These are phyloP conservation scores for Stegostoma tigrinum DNA, from an alignment of 2,113 vertebrate species.

Conservation along the genomic window DNA sequence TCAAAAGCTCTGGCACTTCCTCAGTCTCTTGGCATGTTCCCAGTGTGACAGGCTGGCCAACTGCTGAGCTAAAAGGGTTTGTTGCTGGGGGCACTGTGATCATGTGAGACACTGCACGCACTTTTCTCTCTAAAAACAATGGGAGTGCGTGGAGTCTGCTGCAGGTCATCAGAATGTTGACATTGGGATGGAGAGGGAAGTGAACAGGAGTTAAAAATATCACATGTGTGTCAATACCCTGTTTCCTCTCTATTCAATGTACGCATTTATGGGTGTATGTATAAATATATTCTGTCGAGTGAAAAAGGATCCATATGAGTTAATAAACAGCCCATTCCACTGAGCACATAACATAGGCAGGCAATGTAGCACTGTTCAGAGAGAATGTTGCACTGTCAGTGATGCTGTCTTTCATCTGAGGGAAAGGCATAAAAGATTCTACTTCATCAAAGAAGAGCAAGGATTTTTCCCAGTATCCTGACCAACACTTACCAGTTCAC, in stretches of 20 bases:
- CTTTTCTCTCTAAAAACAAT: not conserved
- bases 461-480: not conserved
- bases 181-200: not conserved
- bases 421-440: not conserved
- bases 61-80: not conserved
- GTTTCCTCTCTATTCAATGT: not conserved
- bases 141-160: not conserved
- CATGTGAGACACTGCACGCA: not conserved
- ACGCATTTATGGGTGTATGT: not conserved
- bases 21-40: not conserved
- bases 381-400: not conserved
- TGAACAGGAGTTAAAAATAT: not conserved
- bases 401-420: not conserved
- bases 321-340: not conserved
- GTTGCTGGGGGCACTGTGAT: not conserved
- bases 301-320: not conserved
- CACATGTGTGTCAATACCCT: not conserved
- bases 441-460: not conserved
- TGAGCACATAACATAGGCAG: not conserved
- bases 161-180: not conserved
- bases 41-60: not conserved
- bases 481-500: not conserved
- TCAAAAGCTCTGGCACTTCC: not conserved
- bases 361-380: not conserved
- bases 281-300: not conserved